Conservation (phyloP, 2,888 invertebrate genomes). For the Galeruca laticollis region DNA sequence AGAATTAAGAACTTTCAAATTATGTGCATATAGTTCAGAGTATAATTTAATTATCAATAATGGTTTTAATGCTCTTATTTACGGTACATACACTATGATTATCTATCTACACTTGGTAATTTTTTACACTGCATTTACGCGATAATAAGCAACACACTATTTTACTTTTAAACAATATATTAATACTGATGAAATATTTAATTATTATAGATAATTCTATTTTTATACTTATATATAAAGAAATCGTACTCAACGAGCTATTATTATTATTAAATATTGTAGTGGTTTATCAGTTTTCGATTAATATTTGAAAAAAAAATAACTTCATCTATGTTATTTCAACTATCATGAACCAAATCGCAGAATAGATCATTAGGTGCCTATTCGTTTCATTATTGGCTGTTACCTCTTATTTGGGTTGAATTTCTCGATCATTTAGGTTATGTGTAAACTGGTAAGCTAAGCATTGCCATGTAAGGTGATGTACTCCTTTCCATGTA, state of each 20-base stretch:
- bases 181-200: too few relatives aligned
- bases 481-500: constrained; percentile 28
- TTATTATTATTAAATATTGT: too few relatives aligned
- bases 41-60: too few relatives aligned
- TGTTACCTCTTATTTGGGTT: constrained; percentile 24
- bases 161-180: too few relatives aligned
- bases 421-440: constrained; percentile 25
- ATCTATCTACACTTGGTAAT: neutral
- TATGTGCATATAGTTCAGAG: neutral
- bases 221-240: too few relatives aligned
- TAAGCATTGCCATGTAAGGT: constrained; percentile 25
- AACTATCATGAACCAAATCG: neutral
- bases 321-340: neutral
- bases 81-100: too few relatives aligned
- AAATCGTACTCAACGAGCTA: too few relatives aligned
- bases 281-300: too few relatives aligned
- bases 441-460: constrained; percentile 26
- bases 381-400: constrained; percentile 13
- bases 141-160: too few relatives aligned
- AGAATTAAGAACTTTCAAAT: neutral
- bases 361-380: constrained; percentile 13
- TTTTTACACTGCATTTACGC: too few relatives aligned
- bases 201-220: too few relatives aligned
- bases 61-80: neutral
- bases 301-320: too few relatives aligned